phyloP scores from a whole-genome alignment of 2,113 vertebrate genomes.

The Tichodroma muraria region DNA sequence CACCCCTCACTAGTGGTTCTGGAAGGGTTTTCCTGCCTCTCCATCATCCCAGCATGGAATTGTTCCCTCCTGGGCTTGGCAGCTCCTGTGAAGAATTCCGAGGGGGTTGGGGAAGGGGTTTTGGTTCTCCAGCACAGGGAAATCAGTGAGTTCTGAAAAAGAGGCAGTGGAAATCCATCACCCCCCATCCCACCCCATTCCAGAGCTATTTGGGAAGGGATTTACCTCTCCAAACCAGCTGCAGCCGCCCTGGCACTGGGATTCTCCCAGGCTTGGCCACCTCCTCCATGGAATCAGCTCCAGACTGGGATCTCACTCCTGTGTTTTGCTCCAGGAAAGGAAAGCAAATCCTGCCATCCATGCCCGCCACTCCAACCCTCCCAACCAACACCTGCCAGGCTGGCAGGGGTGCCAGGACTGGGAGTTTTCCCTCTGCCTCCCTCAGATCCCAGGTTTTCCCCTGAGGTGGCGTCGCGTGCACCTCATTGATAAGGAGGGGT shows the following conservation, averaged over 20 bases:
- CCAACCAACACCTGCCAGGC: not conserved
- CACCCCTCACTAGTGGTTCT: not conserved
- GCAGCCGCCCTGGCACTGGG: not conserved
- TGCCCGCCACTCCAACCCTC: not conserved
- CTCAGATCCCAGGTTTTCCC: not conserved
- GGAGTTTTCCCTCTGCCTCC: not conserved
- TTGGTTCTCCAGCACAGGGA: not conserved
- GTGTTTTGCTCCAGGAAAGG: not conserved
- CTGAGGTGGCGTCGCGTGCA: rapidly evolving
- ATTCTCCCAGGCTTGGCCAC: not conserved
- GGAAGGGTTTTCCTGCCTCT: not conserved
- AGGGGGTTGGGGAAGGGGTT: not conserved
- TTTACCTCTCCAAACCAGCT: not conserved
- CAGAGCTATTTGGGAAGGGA: not conserved
- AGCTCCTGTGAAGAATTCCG: not conserved
- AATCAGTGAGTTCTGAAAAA: not conserved
- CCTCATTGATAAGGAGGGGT: not conserved
- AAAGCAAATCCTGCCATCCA: not conserved
- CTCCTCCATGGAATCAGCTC: not conserved
- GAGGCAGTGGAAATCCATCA: not conserved
- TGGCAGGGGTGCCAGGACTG: not conserved
- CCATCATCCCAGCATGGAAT: not conserved
- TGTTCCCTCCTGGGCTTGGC: not conserved
- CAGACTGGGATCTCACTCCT: not conserved
- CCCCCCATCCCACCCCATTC: rapidly evolving